Evolutionary conservation across 1,140 invertebrate genomes (phyloP).

Genomic region (Frieseomelitta varia): DNA sequence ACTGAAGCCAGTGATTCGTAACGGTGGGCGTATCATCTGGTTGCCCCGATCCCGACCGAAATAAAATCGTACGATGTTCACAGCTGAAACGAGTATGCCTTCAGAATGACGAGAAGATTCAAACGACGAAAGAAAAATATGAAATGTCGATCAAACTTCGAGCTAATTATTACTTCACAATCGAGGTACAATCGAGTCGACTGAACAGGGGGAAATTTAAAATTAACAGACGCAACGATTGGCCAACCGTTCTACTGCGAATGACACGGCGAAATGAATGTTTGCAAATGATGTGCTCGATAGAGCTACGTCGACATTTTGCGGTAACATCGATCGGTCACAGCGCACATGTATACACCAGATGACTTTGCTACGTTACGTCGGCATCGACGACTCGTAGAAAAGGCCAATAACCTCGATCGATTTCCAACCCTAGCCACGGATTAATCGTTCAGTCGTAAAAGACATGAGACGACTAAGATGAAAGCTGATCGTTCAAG

Average conservation of each 20-base stretch:
- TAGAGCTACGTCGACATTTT: slow-evolving; percentile 26
- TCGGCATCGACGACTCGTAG: background rate
- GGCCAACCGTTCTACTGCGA: background rate
- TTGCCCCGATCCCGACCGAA: background rate
- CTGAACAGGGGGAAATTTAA: background rate
- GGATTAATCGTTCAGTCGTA: slow-evolving; percentile 12
- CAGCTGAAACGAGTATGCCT: background rate
- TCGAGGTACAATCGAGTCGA: too few relatives aligned
- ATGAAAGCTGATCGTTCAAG: too few relatives aligned
- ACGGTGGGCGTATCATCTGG: slow-evolving; percentile 38
- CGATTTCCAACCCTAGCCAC: background rate
- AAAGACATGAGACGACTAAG: too few relatives aligned
- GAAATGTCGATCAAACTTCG: background rate
- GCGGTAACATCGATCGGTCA: slow-evolving; percentile 48
- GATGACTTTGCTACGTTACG: slow-evolving; percentile 5
- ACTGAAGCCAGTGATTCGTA: slow-evolving; percentile 14
- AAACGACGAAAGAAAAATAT: background rate
- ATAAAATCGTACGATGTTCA: slow-evolving; percentile 9
- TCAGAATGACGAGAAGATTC: background rate
- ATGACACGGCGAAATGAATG: slow-evolving; percentile 2
- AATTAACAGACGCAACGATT: background rate
- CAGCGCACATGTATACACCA: slow-evolving; percentile 16
- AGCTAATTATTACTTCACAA: background rate
- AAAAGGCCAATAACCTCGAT: slow-evolving; percentile 25
- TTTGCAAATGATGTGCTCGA: slow-evolving; percentile 22